Percentiles rank a stretch among this genome's conserved stretches.
Conservation (phyloP, 1,140 invertebrate species). For the Drosophila nasuta region DNA sequence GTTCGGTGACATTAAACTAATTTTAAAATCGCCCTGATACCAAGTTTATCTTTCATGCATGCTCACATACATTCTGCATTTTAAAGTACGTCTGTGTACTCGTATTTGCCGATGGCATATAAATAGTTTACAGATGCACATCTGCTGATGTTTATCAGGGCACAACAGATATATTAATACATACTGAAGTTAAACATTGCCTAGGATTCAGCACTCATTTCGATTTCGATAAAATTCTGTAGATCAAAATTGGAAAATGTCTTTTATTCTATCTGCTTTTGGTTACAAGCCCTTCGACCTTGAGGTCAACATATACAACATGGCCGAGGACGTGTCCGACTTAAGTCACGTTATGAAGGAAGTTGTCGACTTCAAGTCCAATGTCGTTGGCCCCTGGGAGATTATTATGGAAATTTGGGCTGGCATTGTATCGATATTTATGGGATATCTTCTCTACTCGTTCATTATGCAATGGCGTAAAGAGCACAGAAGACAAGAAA, state of each 20-base stretch:
- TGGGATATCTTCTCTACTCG: neutral
- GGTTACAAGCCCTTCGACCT: slow-evolving; percentile 28
- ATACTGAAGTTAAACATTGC: too few relatives aligned
- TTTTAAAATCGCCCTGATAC: slow-evolving; percentile 22
- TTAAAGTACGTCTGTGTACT: neutral
- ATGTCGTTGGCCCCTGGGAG: slow-evolving; percentile 19
- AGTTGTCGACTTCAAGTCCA: slow-evolving; percentile 29
- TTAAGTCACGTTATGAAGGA: slow-evolving; percentile 27
- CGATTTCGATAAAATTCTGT: neutral
- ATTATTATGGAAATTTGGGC: slow-evolving; percentile 15
- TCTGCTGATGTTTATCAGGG: neutral
- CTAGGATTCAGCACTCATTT: neutral
- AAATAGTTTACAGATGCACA: neutral
- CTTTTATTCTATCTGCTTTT: slow-evolving; percentile 9
- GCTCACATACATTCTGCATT: slow-evolving; percentile 4
- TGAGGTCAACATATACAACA: slow-evolving; percentile 42
- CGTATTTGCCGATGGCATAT: neutral
- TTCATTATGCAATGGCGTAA: neutral
- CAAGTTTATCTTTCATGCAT: neutral
- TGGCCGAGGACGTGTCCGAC: slow-evolving; percentile 57
- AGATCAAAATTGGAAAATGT: slow-evolving; percentile 23
- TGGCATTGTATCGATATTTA: slow-evolving; percentile 1
- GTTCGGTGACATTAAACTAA: slow-evolving; percentile 51
- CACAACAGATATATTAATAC: too few relatives aligned
- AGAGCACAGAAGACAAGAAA: neutral